These are phyloP conservation scores for Pantherophis guttatus DNA, from an alignment of 2,113 vertebrate genomes.

Conservation along the genomic window DNA sequence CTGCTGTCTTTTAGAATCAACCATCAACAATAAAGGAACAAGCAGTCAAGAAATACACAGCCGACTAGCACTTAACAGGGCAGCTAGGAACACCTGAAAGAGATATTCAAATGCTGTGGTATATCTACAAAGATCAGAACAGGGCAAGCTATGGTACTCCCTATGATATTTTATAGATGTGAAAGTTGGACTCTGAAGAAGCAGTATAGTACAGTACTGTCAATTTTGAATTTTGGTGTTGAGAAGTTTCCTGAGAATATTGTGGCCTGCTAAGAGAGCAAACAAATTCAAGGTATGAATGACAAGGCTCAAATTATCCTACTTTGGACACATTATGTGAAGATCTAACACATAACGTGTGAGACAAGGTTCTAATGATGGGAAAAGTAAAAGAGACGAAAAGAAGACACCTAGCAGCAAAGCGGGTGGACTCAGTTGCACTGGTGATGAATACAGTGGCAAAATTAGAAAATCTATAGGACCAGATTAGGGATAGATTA, in stretches of 20 bases:
- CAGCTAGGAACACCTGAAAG: neutral
- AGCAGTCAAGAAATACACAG: neutral
- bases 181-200: neutral
- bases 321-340: neutral
- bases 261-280: neutral
- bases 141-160: neutral
- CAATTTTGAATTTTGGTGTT: neutral
- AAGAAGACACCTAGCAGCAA: neutral
- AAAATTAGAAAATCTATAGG: neutral
- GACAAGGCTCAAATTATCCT: neutral
- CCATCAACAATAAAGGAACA: neutral
- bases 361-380: neutral
- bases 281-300: neutral
- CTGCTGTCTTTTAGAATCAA: neutral
- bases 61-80: neutral
- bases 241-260: neutral
- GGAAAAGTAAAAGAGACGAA: neutral
- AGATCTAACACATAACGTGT: neutral
- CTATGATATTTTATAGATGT: neutral
- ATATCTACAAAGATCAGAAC: neutral
- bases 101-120: neutral
- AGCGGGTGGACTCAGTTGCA: neutral
- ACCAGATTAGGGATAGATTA: neutral
- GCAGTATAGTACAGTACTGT: neutral
- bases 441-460: neutral